These are phyloP conservation scores for Sinosuthora webbiana DNA, from an alignment of 2,113 vertebrate species.

Conservation along the genomic window DNA sequence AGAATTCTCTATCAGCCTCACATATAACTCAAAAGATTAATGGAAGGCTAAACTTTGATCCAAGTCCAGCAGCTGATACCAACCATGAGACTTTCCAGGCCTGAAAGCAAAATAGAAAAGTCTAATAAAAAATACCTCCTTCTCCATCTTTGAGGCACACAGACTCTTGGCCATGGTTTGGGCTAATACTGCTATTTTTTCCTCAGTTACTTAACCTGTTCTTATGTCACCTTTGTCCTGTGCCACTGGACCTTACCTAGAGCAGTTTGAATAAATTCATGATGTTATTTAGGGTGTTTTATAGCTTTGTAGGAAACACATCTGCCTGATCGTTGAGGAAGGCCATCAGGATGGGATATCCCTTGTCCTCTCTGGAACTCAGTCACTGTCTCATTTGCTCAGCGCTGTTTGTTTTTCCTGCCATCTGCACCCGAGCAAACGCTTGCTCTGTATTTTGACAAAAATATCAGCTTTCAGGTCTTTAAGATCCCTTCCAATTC, in stretches of 20 bases:
- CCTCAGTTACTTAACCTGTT: not conserved
- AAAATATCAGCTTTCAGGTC: not conserved
- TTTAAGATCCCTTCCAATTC: not conserved
- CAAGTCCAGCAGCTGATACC: conserved; percentile 51
- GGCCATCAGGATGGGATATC: not conserved
- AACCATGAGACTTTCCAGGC: conserved; percentile 45
- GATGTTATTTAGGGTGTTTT: not conserved
- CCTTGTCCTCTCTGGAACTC: not conserved
- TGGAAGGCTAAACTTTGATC: conserved; percentile 61
- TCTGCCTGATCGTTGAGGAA: not conserved
- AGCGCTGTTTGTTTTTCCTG: not conserved
- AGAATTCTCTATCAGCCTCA: not conserved
- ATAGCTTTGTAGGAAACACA: not conserved
- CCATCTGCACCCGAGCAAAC: not conserved
- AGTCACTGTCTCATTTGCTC: not conserved
- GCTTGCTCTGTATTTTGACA: not conserved
- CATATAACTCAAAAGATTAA: conserved; percentile 45
- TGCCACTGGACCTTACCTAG: not conserved
- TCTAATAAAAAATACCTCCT: not conserved
- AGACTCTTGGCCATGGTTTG: not conserved
- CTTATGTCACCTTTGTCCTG: not conserved
- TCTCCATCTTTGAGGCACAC: not conserved
- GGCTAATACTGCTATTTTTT: not conserved
- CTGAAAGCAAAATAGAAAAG: not conserved
- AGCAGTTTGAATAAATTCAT: not conserved